A percentile compares a stretch with the other conserved stretches of the same genome.
These are phyloP conservation scores for Lycaon pictus DNA, from an alignment of 2,113 vertebrate genomes.

Conservation along the genomic window DNA sequence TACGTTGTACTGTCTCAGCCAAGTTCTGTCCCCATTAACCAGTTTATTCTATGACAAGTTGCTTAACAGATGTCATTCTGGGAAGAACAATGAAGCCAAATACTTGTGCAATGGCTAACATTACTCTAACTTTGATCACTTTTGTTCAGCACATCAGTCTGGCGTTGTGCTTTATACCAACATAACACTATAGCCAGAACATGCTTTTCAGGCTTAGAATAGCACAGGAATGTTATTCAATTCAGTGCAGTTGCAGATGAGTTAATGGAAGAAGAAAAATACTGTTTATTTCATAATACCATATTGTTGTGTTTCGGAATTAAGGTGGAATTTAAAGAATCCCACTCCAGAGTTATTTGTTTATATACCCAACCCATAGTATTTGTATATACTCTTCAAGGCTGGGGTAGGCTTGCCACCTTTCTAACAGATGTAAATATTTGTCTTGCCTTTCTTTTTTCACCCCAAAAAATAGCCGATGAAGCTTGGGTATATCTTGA, in stretches of 20 bases:
- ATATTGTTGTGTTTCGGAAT: constrained; percentile 93
- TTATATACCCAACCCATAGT: constrained; percentile 81
- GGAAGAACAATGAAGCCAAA: constrained; percentile 92
- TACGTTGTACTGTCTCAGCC: constrained; percentile 87
- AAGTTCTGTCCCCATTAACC: constrained; percentile 90
- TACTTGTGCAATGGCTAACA: constrained; percentile 91
- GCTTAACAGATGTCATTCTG: constrained; percentile 93
- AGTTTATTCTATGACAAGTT: constrained; percentile 95
- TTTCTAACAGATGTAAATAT: constrained; percentile 58
- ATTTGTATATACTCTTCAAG: constrained; percentile 50
- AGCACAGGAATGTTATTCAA: constrained; percentile 95
- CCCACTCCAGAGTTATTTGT: constrained; percentile 84
- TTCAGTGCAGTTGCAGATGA: constrained; percentile 93
- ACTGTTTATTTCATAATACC: constrained; percentile 97
- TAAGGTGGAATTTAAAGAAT: constrained; percentile 95
- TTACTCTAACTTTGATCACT: constrained; percentile 96
- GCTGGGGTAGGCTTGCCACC: not conserved
- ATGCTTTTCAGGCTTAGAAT: constrained; percentile 94
- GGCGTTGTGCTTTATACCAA: constrained; percentile 98
- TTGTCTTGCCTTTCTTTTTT: not conserved
- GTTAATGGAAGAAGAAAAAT: constrained; percentile 97
- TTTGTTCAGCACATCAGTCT: constrained; percentile 96
- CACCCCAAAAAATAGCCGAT: not conserved
- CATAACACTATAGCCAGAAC: constrained; percentile 91
- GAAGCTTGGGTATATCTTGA: not conserved